Evolutionary conservation across 2,797 vertebrate genomes (phyloP).

Genomic region (Hydrophis major): DNA sequence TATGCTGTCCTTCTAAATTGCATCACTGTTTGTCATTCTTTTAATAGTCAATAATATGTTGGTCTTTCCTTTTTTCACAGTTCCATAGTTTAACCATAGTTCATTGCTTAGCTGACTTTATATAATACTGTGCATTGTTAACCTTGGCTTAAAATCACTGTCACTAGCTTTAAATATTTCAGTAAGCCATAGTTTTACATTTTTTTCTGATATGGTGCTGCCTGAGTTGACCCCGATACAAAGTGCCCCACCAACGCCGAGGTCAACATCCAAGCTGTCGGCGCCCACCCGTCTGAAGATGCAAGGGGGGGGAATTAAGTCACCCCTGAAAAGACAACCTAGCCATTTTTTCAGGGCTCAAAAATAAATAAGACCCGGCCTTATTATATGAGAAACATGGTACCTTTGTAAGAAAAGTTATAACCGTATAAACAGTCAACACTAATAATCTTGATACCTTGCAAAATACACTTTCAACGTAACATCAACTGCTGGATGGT

Average conservation of each 20-base stretch:
- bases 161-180: background rate
- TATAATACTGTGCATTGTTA: background rate
- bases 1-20: background rate
- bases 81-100: background rate
- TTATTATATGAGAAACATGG: no score
- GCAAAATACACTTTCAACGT: background rate
- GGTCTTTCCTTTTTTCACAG: background rate
- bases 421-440: background rate
- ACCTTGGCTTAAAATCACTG: background rate
- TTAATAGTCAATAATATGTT: background rate
- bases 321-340: no score
- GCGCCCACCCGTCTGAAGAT: no score
- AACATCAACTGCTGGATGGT: background rate
- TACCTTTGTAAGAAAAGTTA: background rate
- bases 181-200: background rate
- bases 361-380: no score
- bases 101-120: background rate
- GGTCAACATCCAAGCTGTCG: no score
- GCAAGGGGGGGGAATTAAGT: no score
- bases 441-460: background rate
- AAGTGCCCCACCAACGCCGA: no score
- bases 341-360: no score
- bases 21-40: background rate
- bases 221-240: no score
- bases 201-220: background rate